Base-by-base conservation (phyloP, 1,140 invertebrate species). In the Zaprionus gabonicus region DNA sequence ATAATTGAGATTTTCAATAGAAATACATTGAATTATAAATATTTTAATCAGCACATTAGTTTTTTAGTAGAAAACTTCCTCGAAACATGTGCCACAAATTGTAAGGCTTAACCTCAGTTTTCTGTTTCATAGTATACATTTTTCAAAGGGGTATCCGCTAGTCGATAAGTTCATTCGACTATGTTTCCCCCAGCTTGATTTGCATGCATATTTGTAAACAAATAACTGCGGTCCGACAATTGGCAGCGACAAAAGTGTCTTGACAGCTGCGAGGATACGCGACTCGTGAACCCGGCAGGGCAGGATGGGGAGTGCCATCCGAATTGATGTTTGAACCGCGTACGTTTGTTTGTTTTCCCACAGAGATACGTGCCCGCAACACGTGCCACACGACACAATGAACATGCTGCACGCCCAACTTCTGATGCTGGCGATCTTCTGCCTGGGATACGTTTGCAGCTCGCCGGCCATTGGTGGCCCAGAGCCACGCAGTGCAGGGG, bases 401-500 rank as follows among this genome's bases (percentile, higher is more conserved):
- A 91, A 91, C 59, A 77, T 83, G 69, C 56, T 82, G 31, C 74
- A 91, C 41, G 66, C 75, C 17, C 77, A 90, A 46, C 53, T 91
- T 2, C 57, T 91, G 15, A 57, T 91, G 20, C 71, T 91, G 71
- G 79, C 91, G 51, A 49, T 87, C 6, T 82, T 58, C 72, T 91
- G 90, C 57, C 67, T 86, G 25, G 91, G 84, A 56, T 83, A 90
- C 38, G 87, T 83, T 12, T 82, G 76, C 72, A 64, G 90, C 56
- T 76, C 78, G 12, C 90, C 90, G 41, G 64, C 56, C 6, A 82
- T 83, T n/a, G 80, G 68, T 17, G 80, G 58, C 49, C 73, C 82
- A 55, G 79, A 80, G 31, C 58, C 78, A 12, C 77, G 68, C 27
- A 83, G 57, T 31, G 57, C 67, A n/a, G 58, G n/a, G 6, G 27